phyloP scores from a whole-genome alignment of 1,140 invertebrate species.

The Physella acuta region DNA sequence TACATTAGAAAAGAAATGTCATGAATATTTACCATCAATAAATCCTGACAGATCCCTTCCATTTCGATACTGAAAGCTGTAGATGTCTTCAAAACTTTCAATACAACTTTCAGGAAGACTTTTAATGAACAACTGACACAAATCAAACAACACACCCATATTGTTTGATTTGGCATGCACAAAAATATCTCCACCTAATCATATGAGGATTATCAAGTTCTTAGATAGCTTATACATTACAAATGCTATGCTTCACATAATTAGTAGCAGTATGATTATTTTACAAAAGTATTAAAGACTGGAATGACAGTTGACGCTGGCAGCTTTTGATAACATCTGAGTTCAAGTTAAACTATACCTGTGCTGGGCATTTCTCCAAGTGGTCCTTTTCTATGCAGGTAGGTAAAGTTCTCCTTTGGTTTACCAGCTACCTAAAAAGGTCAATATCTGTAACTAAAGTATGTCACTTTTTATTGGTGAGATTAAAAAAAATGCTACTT shows the following conservation, averaged over 20 bases:
- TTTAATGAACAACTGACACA: conserved; percentile 44
- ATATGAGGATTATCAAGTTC: too few species aligned
- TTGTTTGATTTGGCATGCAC: conserved; percentile 56
- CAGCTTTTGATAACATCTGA: too few species aligned
- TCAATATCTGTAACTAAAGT: background rate
- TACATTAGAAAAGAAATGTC: too few species aligned
- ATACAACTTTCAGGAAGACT: conserved; percentile 49
- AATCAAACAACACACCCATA: conserved; percentile 54
- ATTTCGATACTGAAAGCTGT: conserved; percentile 55
- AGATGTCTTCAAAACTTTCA: conserved; percentile 53
- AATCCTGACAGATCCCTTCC: conserved; percentile 57
- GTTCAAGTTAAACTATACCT: conserved; percentile 42
- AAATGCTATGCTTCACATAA: too few species aligned
- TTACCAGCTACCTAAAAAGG: conserved; percentile 42
- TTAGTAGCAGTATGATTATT: too few species aligned
- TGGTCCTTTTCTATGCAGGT: conserved; percentile 48
- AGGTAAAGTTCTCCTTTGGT: conserved; percentile 40
- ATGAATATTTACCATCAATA: conserved; percentile 55
- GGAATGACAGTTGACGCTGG: too few species aligned
- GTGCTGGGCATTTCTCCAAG: conserved; percentile 56
- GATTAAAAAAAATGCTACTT: background rate
- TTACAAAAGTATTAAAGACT: too few species aligned
- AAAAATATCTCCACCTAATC: conserved; percentile 57
- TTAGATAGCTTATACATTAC: too few species aligned
- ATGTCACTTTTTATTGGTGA: background rate